Percentiles rank a stretch among this genome's conserved stretches.
These are phyloP conservation scores for Drosophila robusta DNA, from an alignment of 2,888 invertebrate species.

Conservation along the genomic window DNA sequence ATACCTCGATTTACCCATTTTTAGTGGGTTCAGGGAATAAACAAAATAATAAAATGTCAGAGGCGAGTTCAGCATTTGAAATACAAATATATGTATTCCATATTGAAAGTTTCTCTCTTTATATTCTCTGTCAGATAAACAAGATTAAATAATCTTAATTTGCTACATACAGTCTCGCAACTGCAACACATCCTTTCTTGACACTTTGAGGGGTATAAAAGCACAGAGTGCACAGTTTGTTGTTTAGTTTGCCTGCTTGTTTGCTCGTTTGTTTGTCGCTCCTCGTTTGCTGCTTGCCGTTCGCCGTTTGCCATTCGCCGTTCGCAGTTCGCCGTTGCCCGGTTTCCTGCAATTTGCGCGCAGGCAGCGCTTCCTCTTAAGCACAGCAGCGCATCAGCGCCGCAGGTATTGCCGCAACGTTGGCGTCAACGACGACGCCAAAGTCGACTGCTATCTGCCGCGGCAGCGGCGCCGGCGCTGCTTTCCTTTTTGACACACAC, in stretches of 20 bases:
- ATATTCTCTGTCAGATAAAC: too few species aligned
- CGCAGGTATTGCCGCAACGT: conserved; percentile 44
- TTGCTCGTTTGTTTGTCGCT: conserved; percentile 54
- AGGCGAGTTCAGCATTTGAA: too few species aligned
- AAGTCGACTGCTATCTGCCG: conserved; percentile 31
- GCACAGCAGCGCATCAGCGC: conserved; percentile 34
- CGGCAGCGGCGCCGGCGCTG: conserved; percentile 18
- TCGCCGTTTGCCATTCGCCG: conserved; percentile 26
- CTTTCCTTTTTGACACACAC: conserved; percentile 74
- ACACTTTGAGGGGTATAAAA: conserved; percentile 7
- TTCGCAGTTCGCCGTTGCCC: conserved; percentile 41
- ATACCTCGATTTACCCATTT: too few species aligned
- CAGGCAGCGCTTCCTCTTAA: conserved; percentile 64
- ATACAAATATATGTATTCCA: too few species aligned
- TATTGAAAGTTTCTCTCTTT: too few species aligned
- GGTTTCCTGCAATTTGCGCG: conserved; percentile 75
- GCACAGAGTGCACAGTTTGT: conserved; percentile 47
- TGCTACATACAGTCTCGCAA: too few species aligned
- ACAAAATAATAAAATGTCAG: too few species aligned
- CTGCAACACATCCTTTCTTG: background rate
- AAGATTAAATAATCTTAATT: too few species aligned
- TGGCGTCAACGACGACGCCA: conserved; percentile 12
- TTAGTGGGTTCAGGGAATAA: too few species aligned
- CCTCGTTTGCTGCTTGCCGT: conserved; percentile 32
- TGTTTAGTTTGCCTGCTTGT: conserved; percentile 65